Evolutionary conservation across 2,888 invertebrate species (phyloP).

Genomic region (Linnaemya vulpina): DNA sequence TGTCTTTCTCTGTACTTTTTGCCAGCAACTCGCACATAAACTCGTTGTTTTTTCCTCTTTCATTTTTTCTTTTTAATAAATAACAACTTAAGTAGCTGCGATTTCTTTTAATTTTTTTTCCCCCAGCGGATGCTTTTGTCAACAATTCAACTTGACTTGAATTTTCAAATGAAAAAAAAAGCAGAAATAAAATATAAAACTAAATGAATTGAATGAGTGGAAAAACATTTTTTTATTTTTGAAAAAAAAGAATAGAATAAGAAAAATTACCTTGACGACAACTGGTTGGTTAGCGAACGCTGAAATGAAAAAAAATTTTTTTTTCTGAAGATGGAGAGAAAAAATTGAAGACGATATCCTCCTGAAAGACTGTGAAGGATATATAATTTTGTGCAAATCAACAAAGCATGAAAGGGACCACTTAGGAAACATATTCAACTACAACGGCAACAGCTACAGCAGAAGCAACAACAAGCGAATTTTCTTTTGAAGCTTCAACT

Average conservation of each 20-base stretch:
- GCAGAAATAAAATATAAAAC: constrained; percentile 38
- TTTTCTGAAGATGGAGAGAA: constrained; percentile 45
- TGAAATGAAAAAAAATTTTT: constrained; percentile 54
- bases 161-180: constrained; percentile 54
- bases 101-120: constrained; percentile 55
- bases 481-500: constrained; percentile 78
- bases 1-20: constrained; percentile 29
- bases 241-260: constrained; percentile 61
- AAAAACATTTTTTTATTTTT: constrained; percentile 29
- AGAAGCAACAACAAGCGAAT: constrained; percentile 50
- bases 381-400: constrained; percentile 76
- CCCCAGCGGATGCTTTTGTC: constrained; percentile 63
- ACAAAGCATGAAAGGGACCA: constrained; percentile 80
- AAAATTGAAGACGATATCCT: constrained; percentile 71
- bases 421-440: constrained; percentile 75
- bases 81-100: constrained; percentile 71
- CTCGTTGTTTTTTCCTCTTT: constrained; percentile 26
- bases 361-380: constrained; percentile 67
- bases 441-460: constrained; percentile 32
- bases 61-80: constrained; percentile 59
- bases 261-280: constrained; percentile 81
- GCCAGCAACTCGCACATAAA: constrained; percentile 25
- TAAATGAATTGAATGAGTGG: constrained; percentile 50
- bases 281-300: constrained; percentile 64
- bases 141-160: constrained; percentile 74